Evolutionary conservation across 2,797 vertebrate species (phyloP), one percentile per base, ranked within the genome.

Genomic region (Hemitrygon akajei): DNA sequence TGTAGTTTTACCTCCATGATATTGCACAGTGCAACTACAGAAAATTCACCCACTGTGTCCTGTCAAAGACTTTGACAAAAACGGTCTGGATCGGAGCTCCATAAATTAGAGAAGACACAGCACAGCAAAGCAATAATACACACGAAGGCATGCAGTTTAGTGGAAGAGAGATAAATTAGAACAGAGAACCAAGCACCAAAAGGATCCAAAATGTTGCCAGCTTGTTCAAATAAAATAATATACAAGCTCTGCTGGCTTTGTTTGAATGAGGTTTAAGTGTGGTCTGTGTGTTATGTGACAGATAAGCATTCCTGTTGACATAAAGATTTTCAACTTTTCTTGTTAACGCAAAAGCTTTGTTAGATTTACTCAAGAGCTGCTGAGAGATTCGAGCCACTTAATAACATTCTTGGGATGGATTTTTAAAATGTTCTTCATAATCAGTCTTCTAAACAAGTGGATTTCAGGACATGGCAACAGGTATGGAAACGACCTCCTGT

Each of bases 361-460:
- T 76, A 34, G n/a, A 37, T 20, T 89, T 69, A 89, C 37, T 7
- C n/a, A 69, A 60, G 56, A 69, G 18, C 18, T 11, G n/a, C 66
- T 69, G 86, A 34, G n/a, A 66, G 18, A 25, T 37, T 69, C 37
- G 60, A 34, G n/a, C 7, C 60, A 89, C 34, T 10, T 86, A 60
- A 86, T n/a, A 86, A 60, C 56, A 86, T 89, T 89, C n/a, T 89
- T 18, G 63, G 86, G 37, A 37, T 89, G 86, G 16, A 89, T 34
- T 30, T 30, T 25, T 84, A 25, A n/a, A 60, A 30, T 37, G 69
- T 66, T 34, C 9, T 37, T 20, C 60, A 89, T 34, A 69, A 66
- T n/a, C 86, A 10, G 16, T 60, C 60, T 89, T 1, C 60, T 69
- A 69, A 89, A 89, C 60, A 6, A 34, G 60, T 20, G 86, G 66